Conservation (phyloP, 2,888 invertebrate genomes). For the Rhynchonema sp. region DNA sequence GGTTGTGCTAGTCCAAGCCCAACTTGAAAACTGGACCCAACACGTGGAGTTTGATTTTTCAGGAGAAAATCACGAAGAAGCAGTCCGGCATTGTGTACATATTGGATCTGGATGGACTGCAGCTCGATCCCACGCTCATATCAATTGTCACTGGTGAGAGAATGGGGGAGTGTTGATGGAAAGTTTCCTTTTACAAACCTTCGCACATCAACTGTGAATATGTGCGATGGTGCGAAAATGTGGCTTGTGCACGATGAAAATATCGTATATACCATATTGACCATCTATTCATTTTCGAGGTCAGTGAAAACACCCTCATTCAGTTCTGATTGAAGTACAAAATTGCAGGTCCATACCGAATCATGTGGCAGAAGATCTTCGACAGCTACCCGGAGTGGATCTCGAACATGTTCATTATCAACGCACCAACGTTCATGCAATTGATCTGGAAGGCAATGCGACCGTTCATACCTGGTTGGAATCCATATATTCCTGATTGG, state of each 20-base stretch:
- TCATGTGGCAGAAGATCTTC: conserved; percentile 24
- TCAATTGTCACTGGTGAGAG: conserved; percentile 16
- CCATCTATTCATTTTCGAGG: no score
- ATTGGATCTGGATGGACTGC: conserved; percentile 19
- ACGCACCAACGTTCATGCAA: conserved; percentile 22
- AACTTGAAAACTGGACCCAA: no score
- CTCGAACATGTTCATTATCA: conserved; percentile 19
- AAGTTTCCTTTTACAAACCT: no score
- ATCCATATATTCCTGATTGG: no score
- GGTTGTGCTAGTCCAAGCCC: no score
- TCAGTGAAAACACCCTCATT: not conserved
- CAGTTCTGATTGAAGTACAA: not conserved
- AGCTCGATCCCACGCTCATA: conserved; percentile 18
- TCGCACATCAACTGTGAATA: no score
- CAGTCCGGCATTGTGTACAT: conserved; percentile 17
- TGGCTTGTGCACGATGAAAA: no score
- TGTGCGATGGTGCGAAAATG: no score
- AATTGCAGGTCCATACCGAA: conserved; percentile 18
- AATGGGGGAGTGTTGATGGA: no score
- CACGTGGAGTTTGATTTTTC: no score
- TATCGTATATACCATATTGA: no score
- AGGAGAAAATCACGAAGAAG: conserved; percentile 11
- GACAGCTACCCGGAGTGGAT: conserved; percentile 23
- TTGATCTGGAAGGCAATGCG: conserved; percentile 19
- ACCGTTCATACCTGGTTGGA: conserved; percentile 23